Conservation (phyloP, 2,113 vertebrate genomes). For the Ceyx cyanopectus region DNA sequence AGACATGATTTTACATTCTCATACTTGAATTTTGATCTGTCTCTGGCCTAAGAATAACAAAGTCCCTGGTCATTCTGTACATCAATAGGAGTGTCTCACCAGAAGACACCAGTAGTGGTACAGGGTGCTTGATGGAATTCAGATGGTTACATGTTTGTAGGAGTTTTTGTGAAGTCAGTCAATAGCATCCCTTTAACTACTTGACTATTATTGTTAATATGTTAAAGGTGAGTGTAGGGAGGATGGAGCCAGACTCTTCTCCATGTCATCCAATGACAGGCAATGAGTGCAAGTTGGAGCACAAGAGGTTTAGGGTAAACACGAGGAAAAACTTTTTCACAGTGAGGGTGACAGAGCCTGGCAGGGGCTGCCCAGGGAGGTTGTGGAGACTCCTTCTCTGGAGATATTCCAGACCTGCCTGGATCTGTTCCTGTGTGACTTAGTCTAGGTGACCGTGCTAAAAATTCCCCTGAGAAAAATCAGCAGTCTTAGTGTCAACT, state of each 20-base stretch:
- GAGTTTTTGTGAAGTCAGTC: background rate
- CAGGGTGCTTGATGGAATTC: background rate
- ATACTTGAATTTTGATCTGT: background rate
- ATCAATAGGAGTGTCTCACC: background rate
- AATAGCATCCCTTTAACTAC: background rate
- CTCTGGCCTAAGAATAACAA: background rate
- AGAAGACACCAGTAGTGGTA: background rate
- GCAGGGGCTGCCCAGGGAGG: no score
- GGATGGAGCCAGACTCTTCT: no score
- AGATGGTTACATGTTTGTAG: background rate
- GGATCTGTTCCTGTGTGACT: no score
- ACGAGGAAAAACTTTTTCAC: no score
- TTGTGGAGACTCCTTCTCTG: no score
- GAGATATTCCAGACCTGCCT: no score
- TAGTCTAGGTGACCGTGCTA: no score
- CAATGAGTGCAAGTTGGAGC: no score
- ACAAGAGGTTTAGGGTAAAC: no score
- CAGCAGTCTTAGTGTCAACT: background rate
- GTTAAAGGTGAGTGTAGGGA: no score
- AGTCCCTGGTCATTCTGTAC: background rate
- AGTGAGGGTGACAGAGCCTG: no score
- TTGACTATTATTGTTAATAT: background rate
- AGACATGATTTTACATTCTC: background rate
- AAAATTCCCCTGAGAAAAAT: background rate
- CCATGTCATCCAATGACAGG: no score